These are phyloP conservation scores for Diadophis punctatus DNA, from an alignment of 2,113 vertebrate species.

Conservation along the genomic window DNA sequence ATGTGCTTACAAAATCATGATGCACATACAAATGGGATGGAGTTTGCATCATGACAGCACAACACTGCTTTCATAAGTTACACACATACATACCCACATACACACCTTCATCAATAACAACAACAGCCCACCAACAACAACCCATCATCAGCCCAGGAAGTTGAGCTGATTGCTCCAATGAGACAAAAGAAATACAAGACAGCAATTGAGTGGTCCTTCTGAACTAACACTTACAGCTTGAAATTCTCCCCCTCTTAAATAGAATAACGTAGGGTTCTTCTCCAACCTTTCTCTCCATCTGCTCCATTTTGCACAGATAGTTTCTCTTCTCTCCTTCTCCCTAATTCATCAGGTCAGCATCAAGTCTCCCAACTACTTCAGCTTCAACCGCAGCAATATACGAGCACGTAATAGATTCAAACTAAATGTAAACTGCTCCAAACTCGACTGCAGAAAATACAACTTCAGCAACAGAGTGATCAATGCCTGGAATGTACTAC, in stretches of 20 bases:
- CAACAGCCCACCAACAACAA: not conserved
- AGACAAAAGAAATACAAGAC: not conserved
- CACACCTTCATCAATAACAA: not conserved
- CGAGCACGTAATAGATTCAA: too few species aligned
- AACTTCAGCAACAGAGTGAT: too few species aligned
- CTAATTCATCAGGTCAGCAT: too few species aligned
- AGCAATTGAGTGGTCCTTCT: not conserved
- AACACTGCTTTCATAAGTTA: not conserved
- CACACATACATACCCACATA: not conserved
- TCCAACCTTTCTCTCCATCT: too few species aligned
- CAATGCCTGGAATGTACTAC: too few species aligned
- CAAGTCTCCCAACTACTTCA: too few species aligned
- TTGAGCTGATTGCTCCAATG: not conserved
- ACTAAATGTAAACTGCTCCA: too few species aligned
- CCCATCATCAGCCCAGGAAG: not conserved
- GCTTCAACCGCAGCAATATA: too few species aligned
- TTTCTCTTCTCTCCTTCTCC: too few species aligned
- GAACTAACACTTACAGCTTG: not conserved
- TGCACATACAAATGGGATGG: not conserved
- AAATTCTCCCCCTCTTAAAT: not conserved
- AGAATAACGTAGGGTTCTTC: not conserved
- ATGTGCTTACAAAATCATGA: not conserved
- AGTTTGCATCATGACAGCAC: not conserved
- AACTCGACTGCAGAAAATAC: too few species aligned
- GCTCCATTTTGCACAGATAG: too few species aligned